These are phyloP conservation scores for Epizoanthus rinbou DNA, from an alignment of 92 coral and sea anemone species.

Conservation along the genomic window DNA sequence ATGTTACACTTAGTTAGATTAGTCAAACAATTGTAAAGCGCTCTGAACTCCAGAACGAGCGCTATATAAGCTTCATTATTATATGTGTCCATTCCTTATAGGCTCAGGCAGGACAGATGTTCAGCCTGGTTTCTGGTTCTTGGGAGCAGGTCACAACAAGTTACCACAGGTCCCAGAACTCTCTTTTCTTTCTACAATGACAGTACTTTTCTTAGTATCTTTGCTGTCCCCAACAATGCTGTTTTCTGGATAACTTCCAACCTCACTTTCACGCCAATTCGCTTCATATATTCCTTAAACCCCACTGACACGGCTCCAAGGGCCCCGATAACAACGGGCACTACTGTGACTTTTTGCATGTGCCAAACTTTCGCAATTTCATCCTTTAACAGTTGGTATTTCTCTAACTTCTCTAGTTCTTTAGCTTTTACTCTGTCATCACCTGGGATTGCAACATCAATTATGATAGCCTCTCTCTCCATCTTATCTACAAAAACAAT, in stretches of 20 bases:
- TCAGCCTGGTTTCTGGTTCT: conserved; percentile 42
- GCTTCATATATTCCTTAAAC: conserved; percentile 29
- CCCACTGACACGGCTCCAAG: conserved; percentile 10
- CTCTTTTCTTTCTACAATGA: background rate
- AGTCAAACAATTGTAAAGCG: conserved; percentile 8
- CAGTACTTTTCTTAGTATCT: conserved; percentile 39
- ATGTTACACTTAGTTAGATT: conserved; percentile 4
- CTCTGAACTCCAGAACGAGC: conserved; percentile 9
- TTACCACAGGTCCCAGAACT: conserved; percentile 22
- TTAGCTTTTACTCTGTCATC: conserved; percentile 39
- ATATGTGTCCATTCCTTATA: conserved; percentile 11
- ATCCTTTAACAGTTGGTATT: conserved; percentile 48
- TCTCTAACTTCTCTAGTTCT: conserved; percentile 37
- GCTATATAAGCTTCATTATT: background rate
- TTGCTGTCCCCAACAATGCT: conserved; percentile 23
- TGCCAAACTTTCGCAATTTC: conserved; percentile 43
- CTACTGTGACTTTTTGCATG: conserved; percentile 41
- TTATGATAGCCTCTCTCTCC: conserved; percentile 32
- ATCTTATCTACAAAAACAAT: conserved; percentile 40
- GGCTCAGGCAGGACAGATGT: conserved; percentile 28
- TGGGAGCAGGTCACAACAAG: conserved; percentile 44
- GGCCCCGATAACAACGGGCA: conserved; percentile 21
- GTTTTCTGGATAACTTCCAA: conserved; percentile 25
- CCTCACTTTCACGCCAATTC: conserved; percentile 30
- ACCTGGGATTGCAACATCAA: conserved; percentile 52